A percentile compares a stretch with the other conserved stretches of the same genome.
Conservation (phyloP, 2,113 vertebrate species). For the Nothobranchius furzeri region DNA sequence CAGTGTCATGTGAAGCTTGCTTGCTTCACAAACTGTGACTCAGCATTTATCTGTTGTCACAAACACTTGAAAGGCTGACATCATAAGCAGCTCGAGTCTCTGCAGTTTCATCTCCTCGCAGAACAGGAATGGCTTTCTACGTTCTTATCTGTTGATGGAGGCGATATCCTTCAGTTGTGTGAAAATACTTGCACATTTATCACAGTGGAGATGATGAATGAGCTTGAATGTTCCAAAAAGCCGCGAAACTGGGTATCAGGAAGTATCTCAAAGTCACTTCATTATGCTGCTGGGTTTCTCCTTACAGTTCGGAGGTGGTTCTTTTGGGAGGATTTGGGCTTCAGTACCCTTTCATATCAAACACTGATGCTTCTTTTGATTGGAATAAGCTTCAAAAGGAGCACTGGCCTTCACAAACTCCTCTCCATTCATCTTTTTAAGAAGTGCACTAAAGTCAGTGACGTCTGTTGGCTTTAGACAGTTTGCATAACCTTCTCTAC, state of each 20-base stretch:
- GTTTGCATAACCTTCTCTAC: too few species aligned
- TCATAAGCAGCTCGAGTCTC: not conserved
- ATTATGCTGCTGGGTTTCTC: too few species aligned
- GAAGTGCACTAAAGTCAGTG: too few species aligned
- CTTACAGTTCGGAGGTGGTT: too few species aligned
- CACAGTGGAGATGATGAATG: not conserved
- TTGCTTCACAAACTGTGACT: constrained; percentile 6
- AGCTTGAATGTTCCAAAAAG: not conserved
- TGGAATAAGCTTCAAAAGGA: not conserved
- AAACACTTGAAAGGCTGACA: not conserved
- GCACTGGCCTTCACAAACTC: not conserved
- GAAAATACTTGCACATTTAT: not conserved
- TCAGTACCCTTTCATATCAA: not conserved
- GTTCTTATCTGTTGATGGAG: not conserved
- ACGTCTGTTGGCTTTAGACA: too few species aligned
- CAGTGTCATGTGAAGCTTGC: constrained; percentile 22
- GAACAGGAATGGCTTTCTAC: not conserved
- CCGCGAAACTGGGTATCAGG: not conserved
- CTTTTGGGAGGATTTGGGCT: too few species aligned
- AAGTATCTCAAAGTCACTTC: too few species aligned
- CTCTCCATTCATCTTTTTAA: too few species aligned
- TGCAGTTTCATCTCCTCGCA: constrained; percentile 3
- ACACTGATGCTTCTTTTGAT: not conserved
- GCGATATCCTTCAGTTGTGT: not conserved
- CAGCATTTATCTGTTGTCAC: not conserved